Percentiles rank a stretch among this genome's conserved stretches.
Evolutionary conservation across 2,888 invertebrate species (phyloP).

Genomic region (Drosophila conformis): DNA sequence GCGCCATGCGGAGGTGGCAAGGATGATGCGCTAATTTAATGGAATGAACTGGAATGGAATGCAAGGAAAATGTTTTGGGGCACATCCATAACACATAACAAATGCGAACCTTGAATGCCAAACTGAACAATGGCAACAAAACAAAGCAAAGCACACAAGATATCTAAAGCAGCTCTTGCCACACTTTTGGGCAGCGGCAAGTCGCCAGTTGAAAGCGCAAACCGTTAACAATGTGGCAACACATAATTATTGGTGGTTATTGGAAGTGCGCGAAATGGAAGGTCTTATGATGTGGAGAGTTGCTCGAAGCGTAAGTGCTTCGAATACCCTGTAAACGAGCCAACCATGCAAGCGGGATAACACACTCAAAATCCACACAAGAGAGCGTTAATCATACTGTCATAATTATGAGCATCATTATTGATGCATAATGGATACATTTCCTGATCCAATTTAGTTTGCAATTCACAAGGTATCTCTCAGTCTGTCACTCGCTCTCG

Average conservation of each 20-base stretch:
- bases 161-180: not conserved
- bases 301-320: not conserved
- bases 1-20: not conserved
- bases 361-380: not conserved
- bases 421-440: not conserved
- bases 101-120: conserved; percentile 25
- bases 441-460: too few relatives aligned
- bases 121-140: not conserved
- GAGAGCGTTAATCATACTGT: not conserved
- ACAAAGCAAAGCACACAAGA: conserved; percentile 8
- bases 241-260: conserved; percentile 6
- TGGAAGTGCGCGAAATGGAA: not conserved
- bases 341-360: not conserved
- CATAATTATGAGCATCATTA: not conserved
- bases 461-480: not conserved
- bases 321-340: conserved; percentile 16
- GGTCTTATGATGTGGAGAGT: not conserved
- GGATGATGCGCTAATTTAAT: conserved; percentile 2
- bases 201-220: not conserved
- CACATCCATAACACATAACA: conserved; percentile 19
- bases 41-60: not conserved
- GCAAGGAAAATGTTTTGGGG: conserved; percentile 8
- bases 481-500: not conserved
- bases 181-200: not conserved
- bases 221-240: conserved; percentile 31